A percentile compares a stretch with the other conserved stretches of the same genome.
Evolutionary conservation across 53 echinoderm and acorn worm genomes (phyloP).

Genomic region (Zoroaster sp.): DNA sequence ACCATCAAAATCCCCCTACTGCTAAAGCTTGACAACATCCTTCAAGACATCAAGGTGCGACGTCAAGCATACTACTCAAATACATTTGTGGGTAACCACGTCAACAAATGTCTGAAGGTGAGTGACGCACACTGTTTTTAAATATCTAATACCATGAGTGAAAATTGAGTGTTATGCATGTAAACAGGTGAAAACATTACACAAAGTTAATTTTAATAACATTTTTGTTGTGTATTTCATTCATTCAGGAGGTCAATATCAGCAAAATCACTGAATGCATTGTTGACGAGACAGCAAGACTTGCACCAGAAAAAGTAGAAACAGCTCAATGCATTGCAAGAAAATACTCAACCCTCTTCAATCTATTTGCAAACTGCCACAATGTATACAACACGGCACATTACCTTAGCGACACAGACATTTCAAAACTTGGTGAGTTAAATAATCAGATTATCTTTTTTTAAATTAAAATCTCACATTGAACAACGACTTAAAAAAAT

Average conservation of each 20-base stretch:
- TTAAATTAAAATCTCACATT: not conserved
- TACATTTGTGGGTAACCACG: not conserved
- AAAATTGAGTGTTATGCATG: too few species aligned
- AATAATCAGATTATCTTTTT: not conserved
- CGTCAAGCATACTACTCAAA: not conserved
- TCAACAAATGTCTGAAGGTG: constrained; percentile 15
- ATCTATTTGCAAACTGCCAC: not conserved
- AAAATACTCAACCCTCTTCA: not conserved
- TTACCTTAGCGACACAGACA: not conserved
- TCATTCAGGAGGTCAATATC: not conserved
- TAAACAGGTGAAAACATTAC: not conserved
- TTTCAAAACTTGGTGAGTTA: not conserved
- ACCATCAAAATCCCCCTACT: not conserved
- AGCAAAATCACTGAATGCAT: not conserved
- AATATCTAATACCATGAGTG: not conserved
- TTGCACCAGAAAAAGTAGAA: not conserved
- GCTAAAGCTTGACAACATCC: not conserved
- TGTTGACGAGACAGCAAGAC: not conserved
- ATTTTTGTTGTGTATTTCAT: not conserved
- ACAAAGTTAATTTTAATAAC: too few species aligned
- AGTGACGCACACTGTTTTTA: not conserved
- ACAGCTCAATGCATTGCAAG: not conserved
- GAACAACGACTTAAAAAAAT: too few species aligned
- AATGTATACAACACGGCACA: not conserved
- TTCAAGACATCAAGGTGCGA: not conserved